Evolutionary conservation across 2,113 vertebrate genomes (phyloP).

Genomic region (Gila orcuttii): DNA sequence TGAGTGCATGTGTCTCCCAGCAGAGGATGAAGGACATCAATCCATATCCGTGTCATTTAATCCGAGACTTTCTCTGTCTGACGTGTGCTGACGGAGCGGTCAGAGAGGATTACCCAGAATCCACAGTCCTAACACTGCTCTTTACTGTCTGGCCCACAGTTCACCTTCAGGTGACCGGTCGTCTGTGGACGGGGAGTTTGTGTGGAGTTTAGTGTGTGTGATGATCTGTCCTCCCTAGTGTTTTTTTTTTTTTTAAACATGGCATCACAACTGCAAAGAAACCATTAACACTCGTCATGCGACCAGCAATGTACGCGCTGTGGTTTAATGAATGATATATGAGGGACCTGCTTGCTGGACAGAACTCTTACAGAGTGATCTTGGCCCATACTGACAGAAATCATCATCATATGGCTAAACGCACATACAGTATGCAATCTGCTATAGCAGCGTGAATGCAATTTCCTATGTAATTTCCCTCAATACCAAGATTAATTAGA

Average conservation of each 20-base stretch:
- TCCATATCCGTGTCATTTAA: slow-evolving; percentile 9
- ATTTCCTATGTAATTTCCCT: neutral
- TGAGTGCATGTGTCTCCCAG: neutral
- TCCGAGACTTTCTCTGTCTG: neutral
- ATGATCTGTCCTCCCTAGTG: neutral
- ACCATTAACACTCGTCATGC: neutral
- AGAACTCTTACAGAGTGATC: slow-evolving; percentile 23
- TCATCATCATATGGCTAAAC: slow-evolving; percentile 32
- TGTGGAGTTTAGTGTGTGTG: neutral
- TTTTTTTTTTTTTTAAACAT: neutral
- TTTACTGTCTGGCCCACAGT: slow-evolving; percentile 11
- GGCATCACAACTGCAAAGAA: neutral
- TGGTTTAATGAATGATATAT: slow-evolving; percentile 52
- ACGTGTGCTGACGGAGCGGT: neutral
- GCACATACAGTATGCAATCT: neutral
- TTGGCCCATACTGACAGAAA: slow-evolving; percentile 32
- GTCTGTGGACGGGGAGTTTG: neutral
- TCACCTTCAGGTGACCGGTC: slow-evolving; percentile 29
- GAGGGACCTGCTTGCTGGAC: slow-evolving; percentile 6
- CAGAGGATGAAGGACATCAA: slow-evolving; percentile 33
- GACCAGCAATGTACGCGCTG: neutral
- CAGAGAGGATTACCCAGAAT: slow-evolving; percentile 34
- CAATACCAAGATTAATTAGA: slow-evolving; percentile 1
- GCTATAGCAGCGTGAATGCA: neutral
- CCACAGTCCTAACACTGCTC: slow-evolving; percentile 1